phyloP scores from a whole-genome alignment of 2,888 invertebrate species.

The Cosmia trapezina region DNA sequence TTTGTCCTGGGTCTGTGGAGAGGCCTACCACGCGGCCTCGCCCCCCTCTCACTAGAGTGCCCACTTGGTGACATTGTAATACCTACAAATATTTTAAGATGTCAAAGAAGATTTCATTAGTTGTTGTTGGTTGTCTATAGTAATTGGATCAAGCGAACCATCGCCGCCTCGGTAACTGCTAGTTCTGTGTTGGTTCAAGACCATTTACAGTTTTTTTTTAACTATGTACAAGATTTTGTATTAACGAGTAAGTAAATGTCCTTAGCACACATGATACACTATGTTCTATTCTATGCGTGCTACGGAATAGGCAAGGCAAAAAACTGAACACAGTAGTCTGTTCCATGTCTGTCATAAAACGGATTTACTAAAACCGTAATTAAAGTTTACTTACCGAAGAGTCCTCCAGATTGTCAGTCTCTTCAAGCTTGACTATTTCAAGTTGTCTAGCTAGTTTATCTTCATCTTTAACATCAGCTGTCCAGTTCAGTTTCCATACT shows the following conservation, averaged over 20 bases:
- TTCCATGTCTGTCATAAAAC: background rate
- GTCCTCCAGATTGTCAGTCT: slow-evolving; percentile 89
- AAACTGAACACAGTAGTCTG: background rate
- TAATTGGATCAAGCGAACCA: background rate
- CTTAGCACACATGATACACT: background rate
- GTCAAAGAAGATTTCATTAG: background rate
- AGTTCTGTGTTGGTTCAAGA: background rate
- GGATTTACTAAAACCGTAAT: background rate
- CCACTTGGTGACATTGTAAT: slow-evolving; percentile 94
- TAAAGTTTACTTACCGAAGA: slow-evolving; percentile 86
- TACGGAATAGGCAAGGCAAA: background rate
- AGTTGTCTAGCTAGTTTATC: slow-evolving; percentile 86
- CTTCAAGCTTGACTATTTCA: slow-evolving; percentile 89
- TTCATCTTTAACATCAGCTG: slow-evolving; percentile 86
- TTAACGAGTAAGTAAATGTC: background rate
- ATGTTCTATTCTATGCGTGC: background rate
- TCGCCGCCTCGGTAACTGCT: background rate
- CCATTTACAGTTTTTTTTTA: background rate
- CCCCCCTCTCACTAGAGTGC: slow-evolving; percentile 94
- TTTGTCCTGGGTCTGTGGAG: slow-evolving; percentile 93
- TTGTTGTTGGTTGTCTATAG: too few species aligned
- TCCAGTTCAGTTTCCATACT: slow-evolving; percentile 94
- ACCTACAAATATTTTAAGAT: slow-evolving; percentile 70
- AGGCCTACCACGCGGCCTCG: slow-evolving; percentile 95
- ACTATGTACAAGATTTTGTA: background rate